These are phyloP conservation scores for Lota lota DNA, from an alignment of 2,113 vertebrate genomes.

Conservation along the genomic window DNA sequence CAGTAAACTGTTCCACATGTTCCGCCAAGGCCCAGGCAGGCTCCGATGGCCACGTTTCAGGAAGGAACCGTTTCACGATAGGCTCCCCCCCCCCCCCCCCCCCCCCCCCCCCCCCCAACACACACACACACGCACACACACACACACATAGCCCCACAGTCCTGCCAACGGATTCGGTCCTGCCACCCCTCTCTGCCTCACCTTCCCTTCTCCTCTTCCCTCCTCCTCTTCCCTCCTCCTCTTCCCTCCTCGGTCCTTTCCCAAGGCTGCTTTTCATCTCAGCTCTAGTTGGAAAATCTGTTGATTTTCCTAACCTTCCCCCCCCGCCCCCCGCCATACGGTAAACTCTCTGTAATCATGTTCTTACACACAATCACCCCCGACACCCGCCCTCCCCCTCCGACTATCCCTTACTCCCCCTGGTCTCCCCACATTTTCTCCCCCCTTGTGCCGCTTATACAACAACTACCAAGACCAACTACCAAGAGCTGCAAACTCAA, in stretches of 20 bases:
- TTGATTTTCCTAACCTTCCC: too few species aligned
- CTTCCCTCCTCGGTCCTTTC: slow-evolving; percentile 13
- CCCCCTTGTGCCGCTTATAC: slow-evolving; percentile 47
- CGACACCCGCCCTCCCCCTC: slow-evolving; percentile 1
- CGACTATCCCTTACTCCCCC: background rate
- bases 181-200: background rate
- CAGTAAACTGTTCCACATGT: slow-evolving; percentile 85
- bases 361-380: slow-evolving; percentile 25
- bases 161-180: too few species aligned
- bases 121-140: background rate
- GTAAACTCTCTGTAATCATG: slow-evolving; percentile 33
- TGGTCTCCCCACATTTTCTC: background rate
- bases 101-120: slow-evolving; percentile 1
- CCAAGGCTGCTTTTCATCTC: too few species aligned
- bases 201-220: background rate
- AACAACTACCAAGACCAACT: slow-evolving; percentile 59
- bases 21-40: slow-evolving; percentile 69
- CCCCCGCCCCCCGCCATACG: background rate
- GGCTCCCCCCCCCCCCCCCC: slow-evolving; percentile 60
- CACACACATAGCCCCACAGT: too few species aligned
- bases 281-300: too few species aligned
- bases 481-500: too few species aligned
- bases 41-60: slow-evolving; percentile 81
- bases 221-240: too few species aligned
- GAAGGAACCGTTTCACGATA: slow-evolving; percentile 69